These are phyloP conservation scores for Polypedilum pembai DNA, from an alignment of 1,140 invertebrate genomes.

Conservation along the genomic window DNA sequence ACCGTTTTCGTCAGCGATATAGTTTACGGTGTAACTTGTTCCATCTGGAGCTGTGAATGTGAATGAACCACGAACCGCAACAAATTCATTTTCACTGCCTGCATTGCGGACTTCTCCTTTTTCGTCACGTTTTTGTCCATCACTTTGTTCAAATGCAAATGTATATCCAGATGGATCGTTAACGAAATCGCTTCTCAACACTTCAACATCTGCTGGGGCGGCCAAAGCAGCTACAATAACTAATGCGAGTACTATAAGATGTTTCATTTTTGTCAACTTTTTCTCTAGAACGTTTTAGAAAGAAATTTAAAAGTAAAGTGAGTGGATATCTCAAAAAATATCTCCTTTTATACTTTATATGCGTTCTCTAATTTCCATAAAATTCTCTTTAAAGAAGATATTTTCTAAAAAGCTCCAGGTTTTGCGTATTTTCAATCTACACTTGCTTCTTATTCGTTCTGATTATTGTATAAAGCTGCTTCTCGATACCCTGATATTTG, in stretches of 20 bases:
- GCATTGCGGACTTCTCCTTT: constrained; percentile 27
- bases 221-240: background rate
- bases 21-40: constrained; percentile 46
- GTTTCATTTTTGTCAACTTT: background rate
- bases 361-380: background rate
- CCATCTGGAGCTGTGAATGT: constrained; percentile 66
- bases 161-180: background rate
- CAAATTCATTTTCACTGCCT: background rate
- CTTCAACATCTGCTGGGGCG: background rate
- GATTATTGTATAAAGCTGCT: background rate
- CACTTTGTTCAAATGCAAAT: constrained; percentile 24
- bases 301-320: background rate
- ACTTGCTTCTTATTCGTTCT: background rate
- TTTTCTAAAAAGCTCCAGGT: background rate
- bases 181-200: background rate
- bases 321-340: background rate
- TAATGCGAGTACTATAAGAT: background rate
- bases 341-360: background rate
- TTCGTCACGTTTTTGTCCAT: constrained; percentile 30
- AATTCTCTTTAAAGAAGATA: background rate
- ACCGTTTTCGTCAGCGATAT: constrained; percentile 56
- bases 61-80: constrained; percentile 51
- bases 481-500: background rate
- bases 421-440: too few species aligned
- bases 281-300: background rate